phyloP scores from a whole-genome alignment of 1,140 invertebrate species.

The Drosophila busckii region DNA sequence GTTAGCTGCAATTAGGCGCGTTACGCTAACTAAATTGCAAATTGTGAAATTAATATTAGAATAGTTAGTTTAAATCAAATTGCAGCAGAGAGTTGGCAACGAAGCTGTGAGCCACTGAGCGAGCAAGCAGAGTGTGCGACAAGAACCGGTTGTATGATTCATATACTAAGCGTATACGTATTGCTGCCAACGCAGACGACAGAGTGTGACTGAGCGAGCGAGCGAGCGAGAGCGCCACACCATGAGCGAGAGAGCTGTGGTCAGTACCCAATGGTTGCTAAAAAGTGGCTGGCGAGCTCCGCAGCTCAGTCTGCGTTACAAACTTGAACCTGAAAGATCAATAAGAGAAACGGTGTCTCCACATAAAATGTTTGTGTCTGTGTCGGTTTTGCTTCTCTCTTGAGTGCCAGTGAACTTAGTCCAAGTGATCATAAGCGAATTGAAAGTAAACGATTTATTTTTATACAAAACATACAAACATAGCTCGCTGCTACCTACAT shows the following conservation, averaged over 20 bases:
- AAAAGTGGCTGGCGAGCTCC: conserved; percentile 36
- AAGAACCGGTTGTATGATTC: conserved; percentile 49
- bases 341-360: conserved; percentile 39
- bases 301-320: conserved; percentile 57
- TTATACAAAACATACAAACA: not conserved
- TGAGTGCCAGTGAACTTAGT: no score
- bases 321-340: conserved; percentile 65
- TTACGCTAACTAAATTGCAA: conserved; percentile 46
- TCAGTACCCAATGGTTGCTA: conserved; percentile 12
- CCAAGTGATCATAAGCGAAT: no score
- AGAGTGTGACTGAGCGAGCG: no score
- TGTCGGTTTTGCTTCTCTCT: no score
- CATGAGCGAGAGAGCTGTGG: not conserved
- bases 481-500: conserved; percentile 2
- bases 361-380: conserved; percentile 25
- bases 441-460: conserved; percentile 50
- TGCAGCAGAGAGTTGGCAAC: no score
- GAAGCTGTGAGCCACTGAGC: no score
- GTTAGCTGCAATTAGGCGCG: conserved; percentile 40
- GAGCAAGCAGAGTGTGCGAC: no score
- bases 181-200: no score
- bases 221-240: conserved; percentile 4
- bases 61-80: no score
- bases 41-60: no score
- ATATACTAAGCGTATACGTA: conserved; percentile 23